phyloP scores from a whole-genome alignment of 2,113 vertebrate genomes.

The Fregata magnificens region DNA sequence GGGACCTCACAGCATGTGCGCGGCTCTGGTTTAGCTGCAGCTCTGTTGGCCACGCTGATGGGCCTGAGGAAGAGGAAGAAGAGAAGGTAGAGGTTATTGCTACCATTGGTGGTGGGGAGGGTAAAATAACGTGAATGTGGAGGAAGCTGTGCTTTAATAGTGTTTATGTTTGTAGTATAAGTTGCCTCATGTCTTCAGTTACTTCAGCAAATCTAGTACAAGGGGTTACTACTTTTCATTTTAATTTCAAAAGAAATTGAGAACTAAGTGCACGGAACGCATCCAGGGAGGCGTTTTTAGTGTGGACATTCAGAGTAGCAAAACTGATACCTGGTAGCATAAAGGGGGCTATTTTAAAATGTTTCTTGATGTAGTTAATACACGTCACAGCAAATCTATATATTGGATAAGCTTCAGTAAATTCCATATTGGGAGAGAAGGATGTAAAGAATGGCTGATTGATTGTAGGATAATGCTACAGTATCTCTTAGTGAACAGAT shows the following conservation, averaged over 20 bases:
- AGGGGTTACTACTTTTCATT: not conserved
- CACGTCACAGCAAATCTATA: not conserved
- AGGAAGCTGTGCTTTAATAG: not conserved
- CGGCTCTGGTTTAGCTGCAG: not conserved
- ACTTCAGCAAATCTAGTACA: not conserved
- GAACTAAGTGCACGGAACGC: not conserved
- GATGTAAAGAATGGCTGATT: not conserved
- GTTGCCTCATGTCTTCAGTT: not conserved
- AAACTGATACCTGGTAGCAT: not conserved
- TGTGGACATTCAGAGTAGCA: not conserved
- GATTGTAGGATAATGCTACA: not conserved
- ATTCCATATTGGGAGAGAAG: not conserved
- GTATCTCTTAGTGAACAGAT: not conserved
- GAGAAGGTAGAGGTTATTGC: not conserved
- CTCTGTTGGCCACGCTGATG: not conserved
- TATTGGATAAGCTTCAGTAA: not conserved
- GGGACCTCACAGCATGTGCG: not conserved
- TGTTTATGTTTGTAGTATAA: not conserved
- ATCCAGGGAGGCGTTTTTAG: not conserved
- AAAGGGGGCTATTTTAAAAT: not conserved
- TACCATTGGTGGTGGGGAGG: not conserved
- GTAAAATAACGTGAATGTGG: not conserved
- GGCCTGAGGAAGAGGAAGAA: not conserved
- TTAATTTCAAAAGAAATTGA: not conserved
- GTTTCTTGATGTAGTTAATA: not conserved